Conservation (phyloP, 1,140 invertebrate genomes). For the Acromyrmex charruanus region DNA sequence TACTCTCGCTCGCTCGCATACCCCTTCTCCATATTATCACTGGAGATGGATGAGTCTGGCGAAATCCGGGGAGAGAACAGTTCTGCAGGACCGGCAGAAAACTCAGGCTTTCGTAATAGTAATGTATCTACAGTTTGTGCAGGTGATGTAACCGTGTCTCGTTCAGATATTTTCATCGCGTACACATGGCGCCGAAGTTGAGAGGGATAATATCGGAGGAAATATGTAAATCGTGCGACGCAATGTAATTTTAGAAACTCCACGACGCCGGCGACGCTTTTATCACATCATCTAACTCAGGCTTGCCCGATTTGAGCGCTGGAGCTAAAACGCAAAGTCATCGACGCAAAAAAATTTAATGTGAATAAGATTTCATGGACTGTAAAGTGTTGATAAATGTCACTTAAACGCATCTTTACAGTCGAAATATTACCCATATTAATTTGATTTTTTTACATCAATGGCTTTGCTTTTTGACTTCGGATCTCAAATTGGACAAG, state of each 20-base stretch:
- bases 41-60: constrained; percentile 17
- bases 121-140: constrained; percentile 66
- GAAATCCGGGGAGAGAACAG: constrained; percentile 29
- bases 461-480: too few relatives aligned
- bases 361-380: too few relatives aligned
- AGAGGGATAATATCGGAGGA: background rate
- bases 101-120: constrained; percentile 66
- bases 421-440: too few relatives aligned
- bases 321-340: too few relatives aligned
- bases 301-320: too few relatives aligned
- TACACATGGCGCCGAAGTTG: constrained; percentile 3
- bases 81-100: constrained; percentile 12
- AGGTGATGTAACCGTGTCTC: constrained; percentile 67
- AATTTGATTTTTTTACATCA: too few relatives aligned
- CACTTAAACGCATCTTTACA: too few relatives aligned
- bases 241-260: constrained; percentile 44
- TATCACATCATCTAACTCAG: background rate
- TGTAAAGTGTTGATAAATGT: too few relatives aligned
- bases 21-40: constrained; percentile 62
- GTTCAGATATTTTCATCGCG: constrained; percentile 48
- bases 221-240: constrained; percentile 44
- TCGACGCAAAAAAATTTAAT: too few relatives aligned
- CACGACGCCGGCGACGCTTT: background rate
- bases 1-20: constrained; percentile 62
- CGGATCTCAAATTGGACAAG: too few relatives aligned